Base-by-base conservation (phyloP, 2,888 invertebrate genomes). In the Leptinotarsa tumamoca region DNA sequence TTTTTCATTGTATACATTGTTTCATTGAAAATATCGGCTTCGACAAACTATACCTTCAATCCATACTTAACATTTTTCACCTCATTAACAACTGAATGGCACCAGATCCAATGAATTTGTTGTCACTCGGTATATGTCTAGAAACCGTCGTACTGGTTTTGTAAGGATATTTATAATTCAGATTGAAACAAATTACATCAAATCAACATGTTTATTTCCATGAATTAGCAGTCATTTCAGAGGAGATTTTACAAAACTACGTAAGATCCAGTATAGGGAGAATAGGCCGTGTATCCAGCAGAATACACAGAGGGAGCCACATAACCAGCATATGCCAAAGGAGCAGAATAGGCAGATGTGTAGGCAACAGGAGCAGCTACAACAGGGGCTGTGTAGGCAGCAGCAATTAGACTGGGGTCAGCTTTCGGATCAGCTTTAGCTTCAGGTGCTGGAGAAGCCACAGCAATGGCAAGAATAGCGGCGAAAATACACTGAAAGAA, bases 391-490 rank as follows among this genome's bases (percentile, higher is more conserved):
- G 63, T 67, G 63, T 80, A 80, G 15, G 80, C 80, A 23, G 74
- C 74, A n/a, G 75, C 79, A 21, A 76, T 50, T 7, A 75, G 58
- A n/a, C 75, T 51, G n/a, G 77, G 79, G 23, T 78, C 73, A 14
- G 78, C 74, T 66, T 79, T 77, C 14, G 77, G 79, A 49, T 78
- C 74, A 17, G 78, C 75, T 70, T n/a, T 79, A 2, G 68, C 27
- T 33, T 56, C 72, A 33, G 80, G 67, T 54, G 71, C 74, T 66
- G 80, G 78, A 23, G 68, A 68, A 61, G 80, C 67, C 54, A 77
- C 75, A 43, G 78, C 80, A 54, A 80, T 68, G 49, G 81, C 80
- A 71, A 80, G 73, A 68, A 81, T 75, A 76, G 79, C 77, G 51
- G 69, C 71, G 67, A 80, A 72, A 54, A 79, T 68, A 66, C 77